A percentile compares a stretch with the other conserved stretches of the same genome.
Evolutionary conservation across 2,113 vertebrate species (phyloP).

Genomic region (Gambusia holbrooki): DNA sequence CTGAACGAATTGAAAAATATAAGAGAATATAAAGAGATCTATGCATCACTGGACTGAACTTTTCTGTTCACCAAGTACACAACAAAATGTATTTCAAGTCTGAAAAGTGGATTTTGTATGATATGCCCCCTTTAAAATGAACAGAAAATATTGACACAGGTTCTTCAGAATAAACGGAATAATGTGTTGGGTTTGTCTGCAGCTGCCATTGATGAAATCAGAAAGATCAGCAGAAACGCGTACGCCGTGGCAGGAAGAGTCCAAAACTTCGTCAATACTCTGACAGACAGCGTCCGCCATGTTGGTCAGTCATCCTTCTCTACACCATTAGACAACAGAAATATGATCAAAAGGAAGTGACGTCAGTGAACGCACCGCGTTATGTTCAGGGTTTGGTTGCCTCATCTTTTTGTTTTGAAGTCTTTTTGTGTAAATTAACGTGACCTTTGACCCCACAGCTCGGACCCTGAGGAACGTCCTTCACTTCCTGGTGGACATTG

Average conservation of each 20-base stretch:
- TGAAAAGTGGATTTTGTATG: too few species aligned
- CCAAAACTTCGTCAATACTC: conserved; percentile 77
- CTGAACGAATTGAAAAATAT: too few species aligned
- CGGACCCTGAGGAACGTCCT: conserved; percentile 82
- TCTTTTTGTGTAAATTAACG: not conserved
- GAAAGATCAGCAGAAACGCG: conserved; percentile 80
- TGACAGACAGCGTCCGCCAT: conserved; percentile 82
- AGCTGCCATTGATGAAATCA: conserved; percentile 79
- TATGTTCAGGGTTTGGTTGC: not conserved
- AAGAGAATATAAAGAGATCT: too few species aligned
- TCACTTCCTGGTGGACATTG: conserved; percentile 81
- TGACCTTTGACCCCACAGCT: conserved; percentile 72
- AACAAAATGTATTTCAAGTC: too few species aligned
- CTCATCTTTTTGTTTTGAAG: not conserved
- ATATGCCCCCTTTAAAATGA: too few species aligned
- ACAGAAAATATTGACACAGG: too few species aligned
- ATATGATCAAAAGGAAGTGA: too few species aligned
- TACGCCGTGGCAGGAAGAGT: conserved; percentile 77
- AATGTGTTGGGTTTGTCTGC: not conserved
- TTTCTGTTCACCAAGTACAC: too few species aligned
- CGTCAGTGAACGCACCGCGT: not conserved
- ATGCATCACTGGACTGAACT: too few species aligned
- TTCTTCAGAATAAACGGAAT: not conserved
- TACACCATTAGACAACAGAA: too few species aligned
- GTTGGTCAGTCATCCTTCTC: conserved; percentile 72